Conservation (phyloP, 2,113 vertebrate genomes). For the Rhombomys opimus region DNA sequence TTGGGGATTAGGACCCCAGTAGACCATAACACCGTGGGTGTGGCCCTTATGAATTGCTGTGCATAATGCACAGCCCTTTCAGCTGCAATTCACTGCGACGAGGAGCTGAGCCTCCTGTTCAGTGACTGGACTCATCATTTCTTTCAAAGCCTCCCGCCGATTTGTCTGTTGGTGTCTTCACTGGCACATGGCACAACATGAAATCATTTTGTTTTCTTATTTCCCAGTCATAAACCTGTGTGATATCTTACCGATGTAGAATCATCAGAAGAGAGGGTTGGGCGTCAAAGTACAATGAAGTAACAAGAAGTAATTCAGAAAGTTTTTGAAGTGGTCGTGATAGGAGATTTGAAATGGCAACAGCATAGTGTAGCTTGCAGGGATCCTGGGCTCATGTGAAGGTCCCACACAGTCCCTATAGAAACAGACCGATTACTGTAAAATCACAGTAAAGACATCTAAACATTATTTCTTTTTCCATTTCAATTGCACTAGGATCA, state of each 20-base stretch:
- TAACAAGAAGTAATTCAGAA: background rate
- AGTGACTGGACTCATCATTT: background rate
- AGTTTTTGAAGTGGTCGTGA: background rate
- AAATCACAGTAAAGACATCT: background rate
- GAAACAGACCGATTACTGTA: background rate
- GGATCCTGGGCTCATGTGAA: background rate
- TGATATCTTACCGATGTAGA: background rate
- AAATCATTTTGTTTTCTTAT: too few species aligned
- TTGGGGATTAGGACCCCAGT: background rate
- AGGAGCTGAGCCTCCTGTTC: background rate
- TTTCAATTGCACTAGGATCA: background rate
- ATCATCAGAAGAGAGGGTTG: background rate
- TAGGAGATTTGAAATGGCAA: background rate
- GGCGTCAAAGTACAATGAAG: background rate
- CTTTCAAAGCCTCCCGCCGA: background rate
- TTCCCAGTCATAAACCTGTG: background rate
- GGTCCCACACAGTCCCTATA: background rate
- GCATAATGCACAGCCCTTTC: background rate
- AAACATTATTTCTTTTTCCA: background rate
- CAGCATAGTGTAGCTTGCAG: background rate
- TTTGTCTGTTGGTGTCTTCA: background rate
- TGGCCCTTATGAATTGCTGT: background rate
- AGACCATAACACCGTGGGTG: accelerated
- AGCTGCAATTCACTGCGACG: background rate
- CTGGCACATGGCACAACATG: background rate